Conservation (phyloP, 2,113 vertebrate genomes). For the Chitala chitala region DNA sequence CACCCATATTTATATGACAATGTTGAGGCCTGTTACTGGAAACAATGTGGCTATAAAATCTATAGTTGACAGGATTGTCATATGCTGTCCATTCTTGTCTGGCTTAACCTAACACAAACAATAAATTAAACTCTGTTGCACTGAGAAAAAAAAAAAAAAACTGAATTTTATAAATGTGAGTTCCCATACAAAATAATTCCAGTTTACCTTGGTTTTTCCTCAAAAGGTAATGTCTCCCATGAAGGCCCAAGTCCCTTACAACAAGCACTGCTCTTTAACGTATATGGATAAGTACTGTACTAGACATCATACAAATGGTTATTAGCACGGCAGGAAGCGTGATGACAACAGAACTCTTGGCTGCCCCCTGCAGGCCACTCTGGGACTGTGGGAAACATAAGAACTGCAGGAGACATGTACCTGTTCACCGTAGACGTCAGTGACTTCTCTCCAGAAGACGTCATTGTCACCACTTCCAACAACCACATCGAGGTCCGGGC, state of each 20-base stretch:
- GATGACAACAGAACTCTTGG: background rate
- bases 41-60: background rate
- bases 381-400: slow-evolving; percentile 70
- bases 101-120: background rate
- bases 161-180: no score
- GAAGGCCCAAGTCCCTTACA: background rate
- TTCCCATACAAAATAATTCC: background rate
- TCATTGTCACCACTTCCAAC: slow-evolving; percentile 95
- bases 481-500: slow-evolving; percentile 96
- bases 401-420: slow-evolving; percentile 83
- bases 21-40: background rate
- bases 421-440: slow-evolving; percentile 91
- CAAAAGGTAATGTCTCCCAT: background rate
- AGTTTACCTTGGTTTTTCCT: background rate
- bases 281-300: background rate
- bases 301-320: background rate
- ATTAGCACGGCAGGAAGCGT: background rate
- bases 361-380: slow-evolving; percentile 49
- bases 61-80: background rate
- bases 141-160: no score
- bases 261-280: background rate
- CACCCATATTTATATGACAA: background rate
- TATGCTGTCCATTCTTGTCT: background rate
- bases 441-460: slow-evolving; percentile 92
- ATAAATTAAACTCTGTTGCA: no score